Evolutionary conservation across 1,140 invertebrate genomes (phyloP), one percentile per base, ranked within the genome.

Genomic region (Lamellibrachia luymesi): DNA sequence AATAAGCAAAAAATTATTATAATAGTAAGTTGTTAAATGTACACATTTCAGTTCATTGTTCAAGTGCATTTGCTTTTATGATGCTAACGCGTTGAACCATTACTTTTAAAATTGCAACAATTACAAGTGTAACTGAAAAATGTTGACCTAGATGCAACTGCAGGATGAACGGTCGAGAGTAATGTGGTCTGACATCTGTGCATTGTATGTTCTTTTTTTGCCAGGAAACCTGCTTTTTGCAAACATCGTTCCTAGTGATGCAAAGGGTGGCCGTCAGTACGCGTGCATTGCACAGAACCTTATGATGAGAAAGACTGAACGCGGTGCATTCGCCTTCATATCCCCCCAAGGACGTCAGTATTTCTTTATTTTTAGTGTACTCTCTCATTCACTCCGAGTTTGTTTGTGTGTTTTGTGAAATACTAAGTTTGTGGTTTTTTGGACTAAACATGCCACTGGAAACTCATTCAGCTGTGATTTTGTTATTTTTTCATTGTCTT

Each of bases 141-240:
- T 22, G 13, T 17, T 80, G 64, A 22, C 25, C 8, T 80, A 22
- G 5, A 80, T 80, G 13, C 64, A 80, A 22, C 64, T 80, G 13
- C 64, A 80, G 25, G 13, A 17, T 80, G 64, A 2, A 17, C 5
- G 17, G 64, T 80, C 25, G 64, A 17, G 2, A 17, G 7, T 22
- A 80, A 17, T 17, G 64, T 80, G 64, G 13, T 22, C 64, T 80
- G 13, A 38, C 38, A 38, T 38, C 38, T 38, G 38, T 38, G 38
- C 38, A 38, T 38, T 38, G 38, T 38, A 80, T 80, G 25, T 22
- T 38, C 13, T 80, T 80, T 2, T 80, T 80, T 91, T 91, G 38
- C 27, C 93, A 94, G 93, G 93, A 92, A 94, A 94, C 89, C 92
- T 94, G 25, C 91, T 92, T 22, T 93, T 94, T 92, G 52, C 91